Evolutionary conservation across 2,113 vertebrate species (phyloP).

Genomic region (Tylochromis polylepis): DNA sequence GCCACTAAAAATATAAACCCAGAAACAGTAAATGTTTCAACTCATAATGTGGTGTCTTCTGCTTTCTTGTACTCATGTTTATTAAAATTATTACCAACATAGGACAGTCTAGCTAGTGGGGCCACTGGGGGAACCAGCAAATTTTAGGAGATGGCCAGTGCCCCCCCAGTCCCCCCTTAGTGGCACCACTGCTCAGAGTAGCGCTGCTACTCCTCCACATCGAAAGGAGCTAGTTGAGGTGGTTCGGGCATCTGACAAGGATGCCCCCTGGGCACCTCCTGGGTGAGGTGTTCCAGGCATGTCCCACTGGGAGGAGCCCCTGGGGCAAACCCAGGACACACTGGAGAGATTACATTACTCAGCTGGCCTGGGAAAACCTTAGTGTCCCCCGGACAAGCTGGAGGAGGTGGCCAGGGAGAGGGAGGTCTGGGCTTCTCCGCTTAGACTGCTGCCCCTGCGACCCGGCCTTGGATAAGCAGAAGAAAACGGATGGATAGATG

Average conservation of each 20-base stretch:
- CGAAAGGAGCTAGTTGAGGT: neutral
- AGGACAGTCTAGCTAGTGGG: neutral
- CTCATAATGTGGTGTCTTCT: neutral
- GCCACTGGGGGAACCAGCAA: neutral
- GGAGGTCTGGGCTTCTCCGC: neutral
- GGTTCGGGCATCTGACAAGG: neutral
- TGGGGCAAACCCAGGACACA: fast-evolving
- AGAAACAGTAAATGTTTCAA: neutral
- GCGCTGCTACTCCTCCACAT: no score
- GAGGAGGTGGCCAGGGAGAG: neutral
- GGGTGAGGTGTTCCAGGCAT: neutral
- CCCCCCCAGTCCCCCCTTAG: neutral
- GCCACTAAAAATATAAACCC: neutral
- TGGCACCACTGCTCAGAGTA: no score
- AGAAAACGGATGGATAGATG: neutral
- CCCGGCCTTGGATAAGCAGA: neutral
- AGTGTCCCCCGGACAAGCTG: neutral
- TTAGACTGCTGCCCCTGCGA: neutral
- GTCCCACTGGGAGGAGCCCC: neutral
- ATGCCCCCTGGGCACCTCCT: neutral
- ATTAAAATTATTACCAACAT: neutral
- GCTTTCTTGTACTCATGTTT: neutral
- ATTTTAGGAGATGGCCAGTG: no score
- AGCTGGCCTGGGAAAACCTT: neutral
- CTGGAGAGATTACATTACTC: neutral